phyloP scores from a whole-genome alignment of 1,140 invertebrate species.

The Sitobion miscanthi region DNA sequence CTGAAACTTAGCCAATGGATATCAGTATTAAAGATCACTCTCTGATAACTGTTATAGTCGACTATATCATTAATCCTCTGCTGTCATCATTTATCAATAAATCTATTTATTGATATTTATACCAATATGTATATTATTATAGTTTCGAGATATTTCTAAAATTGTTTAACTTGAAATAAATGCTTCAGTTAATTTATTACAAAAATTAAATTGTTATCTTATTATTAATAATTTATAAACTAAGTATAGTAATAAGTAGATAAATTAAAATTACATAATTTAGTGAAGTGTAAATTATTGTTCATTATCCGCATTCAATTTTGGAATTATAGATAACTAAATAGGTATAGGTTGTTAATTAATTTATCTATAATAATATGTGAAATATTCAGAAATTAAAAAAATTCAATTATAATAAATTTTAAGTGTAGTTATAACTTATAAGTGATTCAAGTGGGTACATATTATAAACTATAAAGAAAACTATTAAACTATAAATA shows the following conservation, averaged over 20 bases:
- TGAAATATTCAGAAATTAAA: neutral
- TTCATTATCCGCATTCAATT: no score
- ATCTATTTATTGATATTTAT: neutral
- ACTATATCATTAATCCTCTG: neutral
- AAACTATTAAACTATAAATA: neutral
- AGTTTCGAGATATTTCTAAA: no score
- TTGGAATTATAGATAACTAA: no score
- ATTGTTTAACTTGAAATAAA: neutral
- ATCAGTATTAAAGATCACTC: neutral
- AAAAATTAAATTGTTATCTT: neutral
- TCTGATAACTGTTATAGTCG: neutral
- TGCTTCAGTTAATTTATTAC: neutral
- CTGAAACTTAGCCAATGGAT: neutral
- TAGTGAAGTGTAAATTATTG: neutral
- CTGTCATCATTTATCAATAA: neutral
- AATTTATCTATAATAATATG: no score
- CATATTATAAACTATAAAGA: neutral
- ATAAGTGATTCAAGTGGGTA: neutral
- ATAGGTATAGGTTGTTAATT: no score
- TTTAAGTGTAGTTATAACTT: neutral
- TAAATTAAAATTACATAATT: neutral
- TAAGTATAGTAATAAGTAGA: neutral
- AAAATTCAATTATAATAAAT: no score
- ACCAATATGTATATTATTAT: neutral
- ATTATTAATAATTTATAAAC: neutral